Conservation (phyloP, 2,113 vertebrate genomes). For the Cardinalis cardinalis region DNA sequence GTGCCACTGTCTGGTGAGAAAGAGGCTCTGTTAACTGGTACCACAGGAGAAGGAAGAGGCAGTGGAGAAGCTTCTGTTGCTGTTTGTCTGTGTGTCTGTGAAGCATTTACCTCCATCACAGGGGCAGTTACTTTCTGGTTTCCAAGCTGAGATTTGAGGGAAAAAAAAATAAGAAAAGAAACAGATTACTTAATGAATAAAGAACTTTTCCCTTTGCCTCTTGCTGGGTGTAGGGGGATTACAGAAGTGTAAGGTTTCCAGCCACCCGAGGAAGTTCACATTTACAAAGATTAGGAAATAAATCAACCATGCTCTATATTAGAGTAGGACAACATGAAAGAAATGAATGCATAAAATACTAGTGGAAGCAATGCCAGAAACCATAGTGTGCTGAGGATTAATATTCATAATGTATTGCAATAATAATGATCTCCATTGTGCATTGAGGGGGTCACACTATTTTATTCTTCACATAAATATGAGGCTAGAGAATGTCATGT, state of each 20-base stretch:
- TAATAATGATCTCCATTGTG: background rate
- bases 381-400: constrained; percentile 29
- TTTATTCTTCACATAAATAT: background rate
- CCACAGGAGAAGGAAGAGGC: constrained; percentile 53
- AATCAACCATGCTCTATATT: constrained; percentile 37
- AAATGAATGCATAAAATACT: constrained; percentile 19
- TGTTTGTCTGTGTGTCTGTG: constrained; percentile 69
- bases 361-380: constrained; percentile 62
- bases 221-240: constrained; percentile 35
- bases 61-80: constrained; percentile 63
- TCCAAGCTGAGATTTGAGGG: constrained; percentile 74
- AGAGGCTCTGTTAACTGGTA: constrained; percentile 55
- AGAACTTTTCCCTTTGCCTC: constrained; percentile 50
- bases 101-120: constrained; percentile 74
- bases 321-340: constrained; percentile 30
- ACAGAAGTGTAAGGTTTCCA: constrained; percentile 42
- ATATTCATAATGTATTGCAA: background rate
- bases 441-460: background rate
- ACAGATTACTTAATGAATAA: constrained; percentile 64
- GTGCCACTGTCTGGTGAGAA: constrained; percentile 64
- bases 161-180: constrained; percentile 66
- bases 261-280: constrained; percentile 26
- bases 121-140: constrained; percentile 71
- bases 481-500: background rate
- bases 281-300: constrained; percentile 63